These are phyloP conservation scores for Cyclophora albipunctata DNA, from an alignment of 2,888 invertebrate species.

Conservation along the genomic window DNA sequence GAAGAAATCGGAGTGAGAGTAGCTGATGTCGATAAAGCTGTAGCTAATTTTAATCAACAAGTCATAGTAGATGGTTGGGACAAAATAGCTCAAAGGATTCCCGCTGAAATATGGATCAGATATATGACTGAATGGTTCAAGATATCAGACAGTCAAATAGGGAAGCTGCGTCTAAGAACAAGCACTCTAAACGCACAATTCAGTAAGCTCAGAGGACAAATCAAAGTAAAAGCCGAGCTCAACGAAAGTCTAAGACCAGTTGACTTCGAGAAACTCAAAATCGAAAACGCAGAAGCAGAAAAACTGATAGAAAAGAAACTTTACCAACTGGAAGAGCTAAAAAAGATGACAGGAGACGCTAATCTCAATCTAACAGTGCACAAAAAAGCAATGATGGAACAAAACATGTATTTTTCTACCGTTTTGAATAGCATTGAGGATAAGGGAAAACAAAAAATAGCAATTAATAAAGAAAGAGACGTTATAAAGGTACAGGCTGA, in stretches of 20 bases:
- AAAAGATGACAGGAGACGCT: constrained; percentile 75
- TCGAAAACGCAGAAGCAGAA: constrained; percentile 73
- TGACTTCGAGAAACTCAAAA: constrained; percentile 78
- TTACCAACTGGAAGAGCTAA: constrained; percentile 68
- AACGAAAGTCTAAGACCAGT: constrained; percentile 75
- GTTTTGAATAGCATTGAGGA: constrained; percentile 52
- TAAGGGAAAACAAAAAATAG: constrained; percentile 50
- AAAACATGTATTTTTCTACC: constrained; percentile 55
- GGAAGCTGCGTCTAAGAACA: constrained; percentile 74
- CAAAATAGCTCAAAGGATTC: constrained; percentile 76
- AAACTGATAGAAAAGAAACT: constrained; percentile 73
- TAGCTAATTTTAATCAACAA: constrained; percentile 62
- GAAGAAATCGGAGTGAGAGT: constrained; percentile 74
- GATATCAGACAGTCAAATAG: constrained; percentile 68
- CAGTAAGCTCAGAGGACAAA: constrained; percentile 69
- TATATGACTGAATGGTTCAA: constrained; percentile 79
- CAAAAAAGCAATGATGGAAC: constrained; percentile 72
- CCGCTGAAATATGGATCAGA: constrained; percentile 75
- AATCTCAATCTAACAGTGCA: constrained; percentile 72
- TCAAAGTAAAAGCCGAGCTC: constrained; percentile 72
- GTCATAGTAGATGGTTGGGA: constrained; percentile 73
- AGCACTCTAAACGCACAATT: constrained; percentile 72
- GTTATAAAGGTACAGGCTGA: constrained; percentile 53
- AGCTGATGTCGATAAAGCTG: constrained; percentile 63
- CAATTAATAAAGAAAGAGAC: constrained; percentile 55